Conservation (phyloP, 2,113 vertebrate species). For the Malurus elegans region DNA sequence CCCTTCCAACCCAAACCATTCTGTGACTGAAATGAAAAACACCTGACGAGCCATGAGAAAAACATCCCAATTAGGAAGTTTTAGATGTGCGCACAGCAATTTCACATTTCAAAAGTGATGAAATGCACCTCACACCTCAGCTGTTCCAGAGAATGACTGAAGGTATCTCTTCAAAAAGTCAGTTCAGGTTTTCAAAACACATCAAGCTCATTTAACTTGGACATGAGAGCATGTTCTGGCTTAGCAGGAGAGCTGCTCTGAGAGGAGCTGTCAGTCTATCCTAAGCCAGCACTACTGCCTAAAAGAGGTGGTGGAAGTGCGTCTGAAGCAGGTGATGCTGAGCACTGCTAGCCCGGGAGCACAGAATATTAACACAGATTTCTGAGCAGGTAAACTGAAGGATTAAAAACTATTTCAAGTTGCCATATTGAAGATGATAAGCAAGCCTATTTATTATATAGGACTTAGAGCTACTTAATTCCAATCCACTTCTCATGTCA, state of each 20-base stretch:
- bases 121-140: rapidly evolving
- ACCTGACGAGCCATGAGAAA: not conserved
- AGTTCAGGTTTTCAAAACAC: not conserved
- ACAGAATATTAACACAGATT: not conserved
- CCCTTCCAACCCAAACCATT: not conserved
- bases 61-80: rapidly evolving
- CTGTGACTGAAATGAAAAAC: not conserved
- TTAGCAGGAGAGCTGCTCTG: not conserved
- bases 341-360: not conserved
- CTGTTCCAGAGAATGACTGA: not conserved
- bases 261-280: not conserved
- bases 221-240: rapidly evolving
- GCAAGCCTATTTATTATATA: not conserved
- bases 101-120: not conserved
- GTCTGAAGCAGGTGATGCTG: not conserved
- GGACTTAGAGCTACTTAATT: constrained; percentile 11
- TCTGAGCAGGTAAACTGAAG: constrained; percentile 7
- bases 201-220: not conserved
- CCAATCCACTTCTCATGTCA: constrained; percentile 17
- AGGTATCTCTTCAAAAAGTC: not conserved
- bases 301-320: not conserved
- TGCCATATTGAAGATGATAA: not conserved
- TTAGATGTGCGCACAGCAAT: not conserved
- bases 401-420: not conserved
- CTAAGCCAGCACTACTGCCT: rapidly evolving